Evolutionary conservation across 2,888 invertebrate species (phyloP), one percentile per base, ranked within the genome.

Genomic region (Cataglyphis livida): DNA sequence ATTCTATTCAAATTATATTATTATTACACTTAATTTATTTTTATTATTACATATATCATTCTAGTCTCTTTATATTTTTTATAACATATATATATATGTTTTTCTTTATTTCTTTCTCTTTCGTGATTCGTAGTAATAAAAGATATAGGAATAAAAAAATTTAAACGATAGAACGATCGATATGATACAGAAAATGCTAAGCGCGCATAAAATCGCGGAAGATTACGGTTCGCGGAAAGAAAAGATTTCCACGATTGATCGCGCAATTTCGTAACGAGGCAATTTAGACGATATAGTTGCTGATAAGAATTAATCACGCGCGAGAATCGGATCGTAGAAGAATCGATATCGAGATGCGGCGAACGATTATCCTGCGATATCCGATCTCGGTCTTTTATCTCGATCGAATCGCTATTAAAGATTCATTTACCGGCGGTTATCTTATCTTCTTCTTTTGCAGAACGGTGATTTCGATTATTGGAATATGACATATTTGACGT

Each of bases 261-360:
- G 54, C 10, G 41, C 10, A 28, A 32, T 78, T 70, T 70, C 10
- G 12, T 71, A 70, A 59, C 32, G 32, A 57, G 18, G 15, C 21
- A 41, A 44, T 57, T 71, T 41, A 71, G 25, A 1, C 6, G 32
- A 32, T 78, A 32, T 78, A 10, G 10, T 41, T n/a, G n/a, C 28
- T 28, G 54, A 75, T 65, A 57, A 64, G 64, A 48, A 64, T 64
- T 57, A 78, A 76, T 76, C 78, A 38, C 41, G 3, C 28, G 54
- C 41, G 21, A 57, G 32, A 51, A 61, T 61, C 21, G n/a, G 15
- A 18, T 51, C 18, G n/a, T 2, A 18, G n/a, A n/a, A n/a, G n/a
- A n/a, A n/a, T 41, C 38, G 38, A 76, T 75, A 54, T 1, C 3
- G 28, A 28, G 1, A 21, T 18, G 12, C 21, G 0, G 7, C 28